Evolutionary conservation across 2,113 vertebrate genomes (phyloP).

Genomic region (Telmatochromis sp.): DNA sequence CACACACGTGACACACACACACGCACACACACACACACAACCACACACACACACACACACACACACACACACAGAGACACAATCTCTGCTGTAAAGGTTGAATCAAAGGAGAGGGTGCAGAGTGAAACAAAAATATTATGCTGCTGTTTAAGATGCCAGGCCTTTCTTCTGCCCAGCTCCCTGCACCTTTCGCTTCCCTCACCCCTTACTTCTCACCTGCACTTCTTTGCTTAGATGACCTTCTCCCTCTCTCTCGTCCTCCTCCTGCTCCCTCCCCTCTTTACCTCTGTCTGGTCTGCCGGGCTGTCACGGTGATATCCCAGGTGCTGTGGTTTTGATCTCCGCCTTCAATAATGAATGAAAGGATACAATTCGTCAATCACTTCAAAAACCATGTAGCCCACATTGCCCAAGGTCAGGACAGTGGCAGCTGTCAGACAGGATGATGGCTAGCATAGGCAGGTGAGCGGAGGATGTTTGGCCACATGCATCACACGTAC

Average conservation of each 20-base stretch:
- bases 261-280: not conserved
- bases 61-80: not conserved
- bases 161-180: not conserved
- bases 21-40: too few relatives aligned
- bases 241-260: not conserved
- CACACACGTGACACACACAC: too few relatives aligned
- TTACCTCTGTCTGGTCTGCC: constrained; percentile 30
- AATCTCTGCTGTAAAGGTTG: not conserved
- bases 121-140: not conserved
- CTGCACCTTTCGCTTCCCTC: not conserved
- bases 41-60: not conserved
- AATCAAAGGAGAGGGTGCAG: not conserved
- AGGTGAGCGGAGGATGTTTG: not conserved
- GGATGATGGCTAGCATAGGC: constrained; percentile 28
- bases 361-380: constrained; percentile 67
- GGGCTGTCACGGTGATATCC: constrained; percentile 34
- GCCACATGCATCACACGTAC: not conserved
- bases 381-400: constrained; percentile 50
- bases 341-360: constrained; percentile 68
- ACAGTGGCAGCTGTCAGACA: constrained; percentile 52
- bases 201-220: not conserved
- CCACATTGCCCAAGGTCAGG: constrained; percentile 53
- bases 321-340: constrained; percentile 39
- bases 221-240: constrained; percentile 25
- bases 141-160: not conserved